These are phyloP conservation scores for Dromaius novaehollandiae DNA, from an alignment of 2,113 vertebrate genomes.

Conservation along the genomic window DNA sequence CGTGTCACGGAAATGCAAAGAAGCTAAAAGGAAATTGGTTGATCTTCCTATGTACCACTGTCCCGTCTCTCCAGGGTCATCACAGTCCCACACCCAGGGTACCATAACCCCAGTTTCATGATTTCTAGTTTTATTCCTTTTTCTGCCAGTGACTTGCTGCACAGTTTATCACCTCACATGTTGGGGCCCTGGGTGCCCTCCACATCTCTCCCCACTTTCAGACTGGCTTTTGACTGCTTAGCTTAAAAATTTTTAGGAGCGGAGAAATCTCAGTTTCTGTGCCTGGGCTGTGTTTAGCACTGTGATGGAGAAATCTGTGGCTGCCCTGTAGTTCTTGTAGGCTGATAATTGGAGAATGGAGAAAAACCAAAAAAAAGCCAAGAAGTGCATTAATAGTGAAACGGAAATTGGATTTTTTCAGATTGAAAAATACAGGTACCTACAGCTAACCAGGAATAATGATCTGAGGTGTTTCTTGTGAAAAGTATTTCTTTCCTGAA, in stretches of 20 bases:
- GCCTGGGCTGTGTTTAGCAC: neutral
- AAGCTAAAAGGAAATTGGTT: conserved; percentile 43
- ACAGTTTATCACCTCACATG: neutral
- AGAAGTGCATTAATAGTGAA: neutral
- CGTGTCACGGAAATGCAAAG: conserved; percentile 58
- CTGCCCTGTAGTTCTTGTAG: neutral
- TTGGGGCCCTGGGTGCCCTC: neutral
- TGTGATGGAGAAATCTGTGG: neutral
- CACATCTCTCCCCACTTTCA: neutral
- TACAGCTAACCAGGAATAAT: neutral
- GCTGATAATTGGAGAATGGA: neutral
- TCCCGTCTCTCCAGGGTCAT: neutral
- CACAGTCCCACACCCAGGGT: neutral
- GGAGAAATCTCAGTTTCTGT: neutral
- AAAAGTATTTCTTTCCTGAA: neutral
- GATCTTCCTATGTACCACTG: neutral
- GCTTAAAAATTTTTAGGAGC: neutral
- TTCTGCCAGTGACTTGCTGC: neutral
- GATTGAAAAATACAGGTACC: conserved; percentile 17
- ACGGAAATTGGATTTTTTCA: conserved; percentile 16
- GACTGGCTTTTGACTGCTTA: neutral
- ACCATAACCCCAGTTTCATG: neutral
- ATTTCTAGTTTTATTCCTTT: neutral
- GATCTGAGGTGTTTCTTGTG: neutral
- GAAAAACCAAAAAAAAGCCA: neutral